A percentile compares a stretch with the other conserved stretches of the same genome.
phyloP scores from a whole-genome alignment of 2,888 invertebrate genomes.

The Sinodicranocentrus sp. region DNA sequence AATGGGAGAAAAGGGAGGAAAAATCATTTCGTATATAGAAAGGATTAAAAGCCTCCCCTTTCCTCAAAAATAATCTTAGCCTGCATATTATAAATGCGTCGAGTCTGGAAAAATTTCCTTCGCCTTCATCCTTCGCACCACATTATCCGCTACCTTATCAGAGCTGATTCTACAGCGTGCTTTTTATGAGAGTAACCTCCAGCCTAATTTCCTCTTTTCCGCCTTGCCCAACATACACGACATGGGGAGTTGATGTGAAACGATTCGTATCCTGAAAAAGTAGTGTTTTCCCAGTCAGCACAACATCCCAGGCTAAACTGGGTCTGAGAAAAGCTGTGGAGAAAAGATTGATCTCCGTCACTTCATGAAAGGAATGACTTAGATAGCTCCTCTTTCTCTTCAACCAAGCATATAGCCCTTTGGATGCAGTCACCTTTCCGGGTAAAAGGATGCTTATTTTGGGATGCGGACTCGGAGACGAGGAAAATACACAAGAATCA shows the following conservation, averaged over 20 bases:
- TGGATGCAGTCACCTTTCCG: slow-evolving; percentile 42
- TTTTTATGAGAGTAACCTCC: slow-evolving; percentile 50
- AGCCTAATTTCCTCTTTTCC: slow-evolving; percentile 59
- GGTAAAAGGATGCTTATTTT: neutral
- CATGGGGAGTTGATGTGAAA: slow-evolving; percentile 35
- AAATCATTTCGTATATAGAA: neutral
- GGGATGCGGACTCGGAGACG: neutral
- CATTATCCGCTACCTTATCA: too few species aligned
- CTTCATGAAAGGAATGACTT: slow-evolving; percentile 48
- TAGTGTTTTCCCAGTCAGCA: slow-evolving; percentile 6
- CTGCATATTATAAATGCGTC: too few species aligned
- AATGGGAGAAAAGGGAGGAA: neutral
- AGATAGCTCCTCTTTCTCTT: slow-evolving; percentile 12
- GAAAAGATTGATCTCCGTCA: slow-evolving; percentile 60
- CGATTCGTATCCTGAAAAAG: slow-evolving; percentile 45
- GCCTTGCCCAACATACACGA: neutral
- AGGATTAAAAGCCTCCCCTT: neutral
- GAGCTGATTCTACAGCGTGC: slow-evolving; percentile 24
- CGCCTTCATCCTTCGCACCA: too few species aligned
- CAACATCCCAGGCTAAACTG: neutral
- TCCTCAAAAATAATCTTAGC: too few species aligned
- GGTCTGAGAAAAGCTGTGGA: slow-evolving; percentile 12
- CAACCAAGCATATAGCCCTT: slow-evolving; percentile 10
- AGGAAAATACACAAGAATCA: slow-evolving; percentile 13
- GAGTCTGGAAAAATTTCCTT: too few species aligned